Conservation (phyloP, 1,140 invertebrate species). For the Micrasema minimum region DNA sequence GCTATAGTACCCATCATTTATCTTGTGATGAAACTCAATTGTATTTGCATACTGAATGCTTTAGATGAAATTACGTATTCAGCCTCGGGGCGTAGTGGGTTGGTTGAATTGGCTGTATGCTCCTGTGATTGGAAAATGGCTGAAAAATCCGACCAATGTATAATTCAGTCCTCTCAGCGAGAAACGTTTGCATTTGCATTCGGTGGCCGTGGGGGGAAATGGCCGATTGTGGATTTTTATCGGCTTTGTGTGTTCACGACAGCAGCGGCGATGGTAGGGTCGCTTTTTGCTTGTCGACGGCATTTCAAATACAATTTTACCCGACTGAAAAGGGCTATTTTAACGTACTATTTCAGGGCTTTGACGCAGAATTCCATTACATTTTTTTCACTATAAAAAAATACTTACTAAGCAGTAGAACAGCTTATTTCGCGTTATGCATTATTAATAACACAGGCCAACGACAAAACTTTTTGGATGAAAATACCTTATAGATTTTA, state of each 20-base stretch:
- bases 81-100: constrained; percentile 32
- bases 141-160: constrained; percentile 36
- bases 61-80: constrained; percentile 36
- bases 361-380: too few species aligned
- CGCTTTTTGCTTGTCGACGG: constrained; percentile 16
- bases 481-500: too few species aligned
- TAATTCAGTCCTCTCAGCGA: constrained; percentile 36
- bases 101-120: constrained; percentile 36
- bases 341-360: too few species aligned
- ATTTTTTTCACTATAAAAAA: too few species aligned
- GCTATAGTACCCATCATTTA: constrained; percentile 19
- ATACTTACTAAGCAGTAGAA: too few species aligned
- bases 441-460: too few species aligned
- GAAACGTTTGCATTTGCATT: constrained; percentile 34
- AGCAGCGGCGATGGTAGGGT: constrained; percentile 15
- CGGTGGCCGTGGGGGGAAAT: constrained; percentile 32
- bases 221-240: constrained; percentile 35
- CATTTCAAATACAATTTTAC: not conserved
- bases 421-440: too few species aligned
- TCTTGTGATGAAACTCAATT: constrained; percentile 38
- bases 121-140: constrained; percentile 37
- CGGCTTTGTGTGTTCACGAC: constrained; percentile 34
- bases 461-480: too few species aligned
- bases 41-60: constrained; percentile 37
- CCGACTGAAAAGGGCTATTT: too few species aligned